Base-by-base conservation (phyloP, 2,797 vertebrate genomes). In the Diceros bicornis region DNA sequence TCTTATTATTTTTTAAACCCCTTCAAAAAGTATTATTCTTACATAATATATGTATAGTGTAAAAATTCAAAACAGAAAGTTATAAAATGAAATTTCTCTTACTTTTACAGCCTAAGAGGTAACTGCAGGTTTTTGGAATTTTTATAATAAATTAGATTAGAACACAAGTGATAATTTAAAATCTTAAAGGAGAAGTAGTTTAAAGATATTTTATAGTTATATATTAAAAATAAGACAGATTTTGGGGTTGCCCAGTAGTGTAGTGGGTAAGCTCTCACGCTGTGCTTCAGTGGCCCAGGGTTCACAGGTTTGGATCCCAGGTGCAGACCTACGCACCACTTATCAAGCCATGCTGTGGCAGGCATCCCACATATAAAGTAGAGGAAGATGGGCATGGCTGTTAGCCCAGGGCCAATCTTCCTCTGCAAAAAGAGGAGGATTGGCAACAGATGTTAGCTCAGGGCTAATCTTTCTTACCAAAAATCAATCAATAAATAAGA, bases 151-250 rank as follows among this genome's bases (percentile, higher is more conserved):
- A 12, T 85, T 81, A 66, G 34, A 89, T 72, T n/a, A 92, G 52
- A 57, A 71, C 96, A 72, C 11, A 87, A 77, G 32, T 55, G 32
- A 55, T 72, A 77, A 52, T 74, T 93, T 93, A 83, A 96, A 93
- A 91, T 82, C 59, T 93, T 78, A 91, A 92, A 69, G 20, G 50
- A 89, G 41, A 94, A 86, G 17, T 44, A 69, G 50, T 66, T 50
- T 95, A 50, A 92, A 85, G 85, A n/a, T 71, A 86, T n/a, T 89
- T 94, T 72, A 50, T 62, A 92, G 25, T 27, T 79, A 34, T 34
- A 50, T 77, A 66, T 59, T 87, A 94, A 94, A 95, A 94, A 66
- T 21, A 44, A 79, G 8, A 79, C 47, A 79, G 23, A 66, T 78
- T 88, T 90, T 64, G 4, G 41, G 41, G 41, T 41, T 41, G 41